Conservation (phyloP, 2,797 vertebrate species). For the Helostoma temminkii region DNA sequence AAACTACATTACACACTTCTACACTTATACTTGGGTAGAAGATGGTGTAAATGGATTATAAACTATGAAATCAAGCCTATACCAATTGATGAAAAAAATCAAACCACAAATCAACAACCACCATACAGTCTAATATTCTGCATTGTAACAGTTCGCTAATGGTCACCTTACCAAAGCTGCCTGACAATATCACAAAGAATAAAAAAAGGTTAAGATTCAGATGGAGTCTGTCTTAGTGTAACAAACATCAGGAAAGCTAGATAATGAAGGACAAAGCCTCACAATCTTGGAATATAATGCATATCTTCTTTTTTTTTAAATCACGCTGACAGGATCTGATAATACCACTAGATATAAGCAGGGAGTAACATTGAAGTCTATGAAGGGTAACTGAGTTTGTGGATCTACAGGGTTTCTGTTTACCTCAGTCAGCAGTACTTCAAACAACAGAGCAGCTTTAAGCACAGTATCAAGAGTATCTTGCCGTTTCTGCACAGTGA, state of each 20-base stretch:
- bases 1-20: background rate
- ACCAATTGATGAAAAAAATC: background rate
- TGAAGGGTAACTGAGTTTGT: constrained; percentile 29
- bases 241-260: constrained; percentile 28
- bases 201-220: constrained; percentile 29
- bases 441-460: constrained; percentile 38
- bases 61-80: background rate
- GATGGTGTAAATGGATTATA: background rate
- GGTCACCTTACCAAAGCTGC: constrained; percentile 31
- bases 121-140: background rate
- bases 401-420: constrained; percentile 39
- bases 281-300: constrained; percentile 53
- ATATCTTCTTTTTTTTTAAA: constrained; percentile 29
- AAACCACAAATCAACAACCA: background rate
- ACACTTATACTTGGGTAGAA: background rate
- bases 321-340: constrained; percentile 54
- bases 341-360: constrained; percentile 28
- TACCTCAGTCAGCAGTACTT: constrained; percentile 57
- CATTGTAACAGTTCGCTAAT: constrained; percentile 10
- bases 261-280: constrained; percentile 41
- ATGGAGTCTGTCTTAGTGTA: constrained; percentile 26
- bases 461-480: constrained; percentile 8
- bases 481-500: constrained; percentile 11
- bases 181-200: constrained; percentile 24
- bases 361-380: constrained; percentile 21